Evolutionary conservation across 2,888 invertebrate genomes (phyloP), one percentile per base, ranked within the genome.

Genomic region (Eupithecia vulgata): DNA sequence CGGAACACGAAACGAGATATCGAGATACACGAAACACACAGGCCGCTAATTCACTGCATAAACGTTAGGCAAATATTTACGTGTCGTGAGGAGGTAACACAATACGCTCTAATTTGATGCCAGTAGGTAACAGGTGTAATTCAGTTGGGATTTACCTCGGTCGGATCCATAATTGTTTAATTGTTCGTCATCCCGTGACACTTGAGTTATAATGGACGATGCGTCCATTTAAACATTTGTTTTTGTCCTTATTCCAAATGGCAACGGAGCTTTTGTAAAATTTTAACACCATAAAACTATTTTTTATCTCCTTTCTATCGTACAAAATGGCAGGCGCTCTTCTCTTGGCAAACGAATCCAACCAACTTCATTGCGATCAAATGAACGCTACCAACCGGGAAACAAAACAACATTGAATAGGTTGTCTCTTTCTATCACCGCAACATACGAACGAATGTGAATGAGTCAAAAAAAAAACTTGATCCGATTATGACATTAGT

Each of bases 161-260:
- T 98, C 98, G 95, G 97, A 96, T 95, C 97, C 96, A 96, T 97
- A 97, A 95, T 97, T 97, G 96, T 97, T 98, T 95, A 98, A 96
- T 96, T 97, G 97, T 95, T 98, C 98, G 96, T 98, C 98, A 97
- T 98, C 98, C 96, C 98, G 97, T 96, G 97, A 97, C 96, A 98
- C 98, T 97, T 98, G 98, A 95, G 98, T 98, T 95, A 98, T 98
- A 96, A 98, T 98, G 97, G 98, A 98, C 97, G 98, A 97, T 97
- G 98, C 98, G 98, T 98, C 98, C 98, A 98, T 98, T 95, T 95
- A 95, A 93, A 94, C 94, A 95, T 95, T 94, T 94, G 93, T 91
- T 94, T 91, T 90, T 90, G 88, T 91, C 90, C 93, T 86, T 92
- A 90, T 88, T 88, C 91, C 85, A 91, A 94, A 93, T 90, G 93